These are phyloP conservation scores for Drosophila sproati DNA, from an alignment of 1,140 invertebrate genomes.

Conservation along the genomic window DNA sequence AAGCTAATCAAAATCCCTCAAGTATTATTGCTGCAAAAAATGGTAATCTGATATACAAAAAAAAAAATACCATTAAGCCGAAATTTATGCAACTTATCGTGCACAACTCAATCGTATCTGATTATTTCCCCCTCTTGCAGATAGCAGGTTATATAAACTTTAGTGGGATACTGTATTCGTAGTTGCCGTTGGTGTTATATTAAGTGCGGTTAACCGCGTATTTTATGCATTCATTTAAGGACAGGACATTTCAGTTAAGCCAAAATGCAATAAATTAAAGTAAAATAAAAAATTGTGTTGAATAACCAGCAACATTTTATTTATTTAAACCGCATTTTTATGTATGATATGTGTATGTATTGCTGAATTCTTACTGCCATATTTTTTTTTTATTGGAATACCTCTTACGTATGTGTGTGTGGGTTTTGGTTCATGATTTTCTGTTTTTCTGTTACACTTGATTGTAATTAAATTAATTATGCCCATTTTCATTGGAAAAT, in stretches of 20 bases:
- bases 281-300: conserved; percentile 18
- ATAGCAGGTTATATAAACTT: neutral
- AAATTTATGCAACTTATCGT: too few species aligned
- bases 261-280: conserved; percentile 41
- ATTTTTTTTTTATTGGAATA: conserved; percentile 45
- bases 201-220: conserved; percentile 65
- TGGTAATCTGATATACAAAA: too few species aligned
- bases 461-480: conserved; percentile 81
- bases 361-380: conserved; percentile 43
- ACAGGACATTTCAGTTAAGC: conserved; percentile 70
- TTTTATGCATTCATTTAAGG: conserved; percentile 70
- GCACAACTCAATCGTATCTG: neutral
- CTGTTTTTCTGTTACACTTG: conserved; percentile 45
- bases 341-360: conserved; percentile 24
- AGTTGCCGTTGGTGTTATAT: conserved; percentile 34
- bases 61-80: too few species aligned
- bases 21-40: too few species aligned
- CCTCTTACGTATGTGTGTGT: conserved; percentile 18
- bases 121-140: neutral
- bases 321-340: conserved; percentile 54
- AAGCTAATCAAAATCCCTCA: too few species aligned
- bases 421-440: conserved; percentile 8
- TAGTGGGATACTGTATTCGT: conserved; percentile 9
- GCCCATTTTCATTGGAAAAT: conserved; percentile 73
- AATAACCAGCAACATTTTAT: conserved; percentile 59